These are phyloP conservation scores for Dryocosmus kuriphilus DNA, from an alignment of 2,888 invertebrate species.

Conservation along the genomic window DNA sequence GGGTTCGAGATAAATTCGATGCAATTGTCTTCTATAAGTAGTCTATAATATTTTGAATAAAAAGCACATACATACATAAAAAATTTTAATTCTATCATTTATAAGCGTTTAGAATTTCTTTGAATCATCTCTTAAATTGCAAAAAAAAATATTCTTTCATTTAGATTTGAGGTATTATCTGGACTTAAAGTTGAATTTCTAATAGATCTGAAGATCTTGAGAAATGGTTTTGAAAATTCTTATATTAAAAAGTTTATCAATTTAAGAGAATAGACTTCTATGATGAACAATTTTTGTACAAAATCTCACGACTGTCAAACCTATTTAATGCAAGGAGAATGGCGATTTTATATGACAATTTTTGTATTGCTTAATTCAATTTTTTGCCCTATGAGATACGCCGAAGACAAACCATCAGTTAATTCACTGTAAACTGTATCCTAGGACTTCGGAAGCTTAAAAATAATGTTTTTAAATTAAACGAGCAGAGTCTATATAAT, in stretches of 20 bases:
- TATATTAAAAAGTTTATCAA: background rate
- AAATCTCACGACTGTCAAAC: background rate
- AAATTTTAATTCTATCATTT: slow-evolving; percentile 27
- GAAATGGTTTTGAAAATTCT: background rate
- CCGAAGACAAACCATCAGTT: background rate
- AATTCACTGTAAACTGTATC: background rate
- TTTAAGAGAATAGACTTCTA: background rate
- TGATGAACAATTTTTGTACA: background rate
- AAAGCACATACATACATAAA: slow-evolving; percentile 20
- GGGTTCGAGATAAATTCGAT: background rate
- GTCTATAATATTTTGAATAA: slow-evolving; percentile 17
- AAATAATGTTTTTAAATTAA: background rate
- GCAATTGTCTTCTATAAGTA: background rate
- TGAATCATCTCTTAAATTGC: slow-evolving; percentile 15
- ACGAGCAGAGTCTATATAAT: no score
- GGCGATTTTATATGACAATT: background rate
- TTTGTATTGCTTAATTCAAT: background rate
- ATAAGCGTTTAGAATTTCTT: slow-evolving; percentile 27
- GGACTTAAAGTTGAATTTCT: background rate
- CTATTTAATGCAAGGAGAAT: background rate
- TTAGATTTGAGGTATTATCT: background rate
- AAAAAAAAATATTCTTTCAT: slow-evolving; percentile 8
- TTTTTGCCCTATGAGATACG: background rate
- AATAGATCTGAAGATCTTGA: background rate
- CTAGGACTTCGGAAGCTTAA: background rate